Percentiles rank a stretch among this genome's conserved stretches.
Conservation (phyloP, 64 coral and sea anemone genomes). For the Montipora cactus region DNA sequence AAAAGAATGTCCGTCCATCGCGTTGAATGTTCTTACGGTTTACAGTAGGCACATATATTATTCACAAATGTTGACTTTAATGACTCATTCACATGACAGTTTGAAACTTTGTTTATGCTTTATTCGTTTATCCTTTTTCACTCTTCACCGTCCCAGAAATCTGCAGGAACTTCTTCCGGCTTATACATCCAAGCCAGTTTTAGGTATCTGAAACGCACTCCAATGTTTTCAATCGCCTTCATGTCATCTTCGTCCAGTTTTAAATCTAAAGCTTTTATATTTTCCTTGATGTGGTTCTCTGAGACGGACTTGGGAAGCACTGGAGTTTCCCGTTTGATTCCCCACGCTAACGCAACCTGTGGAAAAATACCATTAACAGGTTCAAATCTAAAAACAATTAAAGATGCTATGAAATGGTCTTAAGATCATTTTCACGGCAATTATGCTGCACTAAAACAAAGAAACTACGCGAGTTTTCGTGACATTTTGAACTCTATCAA, state of each 20-base stretch:
- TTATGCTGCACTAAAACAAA: too few relatives aligned
- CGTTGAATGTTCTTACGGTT: too few relatives aligned
- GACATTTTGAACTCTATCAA: too few relatives aligned
- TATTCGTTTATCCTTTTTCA: not conserved
- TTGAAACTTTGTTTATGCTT: not conserved
- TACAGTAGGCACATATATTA: too few relatives aligned
- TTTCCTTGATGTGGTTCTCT: slow-evolving; percentile 64
- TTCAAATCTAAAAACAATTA: too few relatives aligned
- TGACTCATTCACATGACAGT: too few relatives aligned
- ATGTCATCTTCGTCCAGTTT: slow-evolving; percentile 71
- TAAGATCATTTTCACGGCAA: too few relatives aligned
- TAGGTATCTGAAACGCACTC: slow-evolving; percentile 36
- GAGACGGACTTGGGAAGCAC: slow-evolving; percentile 74
- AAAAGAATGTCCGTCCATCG: too few relatives aligned
- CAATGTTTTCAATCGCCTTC: slow-evolving; percentile 55
- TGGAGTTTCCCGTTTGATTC: slow-evolving; percentile 51
- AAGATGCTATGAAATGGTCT: too few relatives aligned
- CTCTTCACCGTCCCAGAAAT: slow-evolving; percentile 62
- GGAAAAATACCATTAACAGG: not conserved
- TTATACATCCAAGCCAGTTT: slow-evolving; percentile 16
- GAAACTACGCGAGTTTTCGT: too few relatives aligned
- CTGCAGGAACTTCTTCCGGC: slow-evolving; percentile 29
- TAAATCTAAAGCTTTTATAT: slow-evolving; percentile 45
- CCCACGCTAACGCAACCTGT: slow-evolving; percentile 63
- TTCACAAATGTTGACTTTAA: too few relatives aligned